A percentile compares a stretch with the other conserved stretches of the same genome.
phyloP scores from a whole-genome alignment of 2,888 invertebrate species.

The Sarcophaga caerulescens region DNA sequence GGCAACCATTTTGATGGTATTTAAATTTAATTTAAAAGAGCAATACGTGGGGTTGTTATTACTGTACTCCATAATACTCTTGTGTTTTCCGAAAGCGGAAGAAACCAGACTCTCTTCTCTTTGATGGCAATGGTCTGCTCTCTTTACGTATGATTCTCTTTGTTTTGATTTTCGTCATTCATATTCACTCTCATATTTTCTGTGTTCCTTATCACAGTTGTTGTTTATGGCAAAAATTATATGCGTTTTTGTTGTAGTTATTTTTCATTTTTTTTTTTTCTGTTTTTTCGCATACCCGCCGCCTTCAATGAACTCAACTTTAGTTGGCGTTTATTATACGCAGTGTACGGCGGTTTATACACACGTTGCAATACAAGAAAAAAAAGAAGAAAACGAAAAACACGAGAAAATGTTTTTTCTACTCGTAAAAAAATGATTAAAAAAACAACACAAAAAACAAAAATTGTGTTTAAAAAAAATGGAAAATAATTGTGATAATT shows the following conservation, averaged over 20 bases:
- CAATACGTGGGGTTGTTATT: too few species aligned
- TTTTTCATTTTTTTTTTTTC: not conserved
- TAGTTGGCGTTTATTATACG: slow-evolving; percentile 69
- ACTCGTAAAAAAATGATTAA: slow-evolving; percentile 35
- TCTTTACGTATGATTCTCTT: slow-evolving; percentile 5
- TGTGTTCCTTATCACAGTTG: slow-evolving; percentile 24
- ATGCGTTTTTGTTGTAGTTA: slow-evolving; percentile 51
- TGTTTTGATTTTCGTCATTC: slow-evolving; percentile 51
- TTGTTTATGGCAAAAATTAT: slow-evolving; percentile 66
- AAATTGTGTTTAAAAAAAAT: slow-evolving; percentile 28
- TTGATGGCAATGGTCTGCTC: not conserved
- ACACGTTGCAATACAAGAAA: slow-evolving; percentile 11
- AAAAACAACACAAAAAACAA: slow-evolving; percentile 4
- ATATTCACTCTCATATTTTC: slow-evolving; percentile 43
- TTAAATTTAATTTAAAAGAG: not conserved
- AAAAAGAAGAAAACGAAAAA: not conserved
- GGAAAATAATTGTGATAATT: slow-evolving; percentile 43
- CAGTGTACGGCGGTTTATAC: slow-evolving; percentile 66
- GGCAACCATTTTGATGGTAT: not conserved
- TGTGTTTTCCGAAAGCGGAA: too few species aligned
- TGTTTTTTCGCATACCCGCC: slow-evolving; percentile 61
- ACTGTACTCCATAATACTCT: too few species aligned
- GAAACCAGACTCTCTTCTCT: not conserved
- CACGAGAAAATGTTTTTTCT: slow-evolving; percentile 32
- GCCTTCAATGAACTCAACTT: slow-evolving; percentile 64